Percentiles rank a stretch among this genome's conserved stretches.
phyloP scores from a whole-genome alignment of 1,140 invertebrate genomes.

The Eciton burchellii region DNA sequence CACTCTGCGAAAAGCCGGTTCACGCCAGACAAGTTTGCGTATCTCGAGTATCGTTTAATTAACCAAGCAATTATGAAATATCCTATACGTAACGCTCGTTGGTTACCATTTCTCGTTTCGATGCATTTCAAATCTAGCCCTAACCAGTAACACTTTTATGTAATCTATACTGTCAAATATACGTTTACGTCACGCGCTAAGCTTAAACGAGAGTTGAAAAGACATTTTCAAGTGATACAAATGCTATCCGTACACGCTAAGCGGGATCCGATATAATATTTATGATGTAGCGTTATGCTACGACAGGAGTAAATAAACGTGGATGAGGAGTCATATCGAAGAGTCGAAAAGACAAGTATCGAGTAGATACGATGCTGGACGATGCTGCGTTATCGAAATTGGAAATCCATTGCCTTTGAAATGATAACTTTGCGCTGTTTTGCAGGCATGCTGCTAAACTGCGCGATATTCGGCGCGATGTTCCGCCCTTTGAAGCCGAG shows the following conservation, averaged over 20 bases:
- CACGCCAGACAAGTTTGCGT: background rate
- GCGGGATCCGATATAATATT: too few species aligned
- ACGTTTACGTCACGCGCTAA: background rate
- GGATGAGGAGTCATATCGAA: too few species aligned
- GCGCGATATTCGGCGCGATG: conserved; percentile 91
- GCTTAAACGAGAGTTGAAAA: background rate
- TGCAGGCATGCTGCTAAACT: conserved; percentile 90
- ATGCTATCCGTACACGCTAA: too few species aligned
- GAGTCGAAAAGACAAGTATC: too few species aligned
- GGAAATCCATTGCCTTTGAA: too few species aligned
- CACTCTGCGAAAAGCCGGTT: background rate
- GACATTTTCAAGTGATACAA: too few species aligned
- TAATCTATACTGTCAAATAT: conserved; percentile 23
- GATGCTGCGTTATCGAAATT: too few species aligned
- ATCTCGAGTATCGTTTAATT: background rate
- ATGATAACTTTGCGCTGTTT: background rate
- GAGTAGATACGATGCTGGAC: too few species aligned
- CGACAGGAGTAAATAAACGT: too few species aligned
- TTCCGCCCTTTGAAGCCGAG: conserved; percentile 92
- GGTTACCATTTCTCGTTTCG: too few species aligned
- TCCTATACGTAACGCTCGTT: background rate
- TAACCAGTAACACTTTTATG: background rate
- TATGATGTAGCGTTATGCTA: too few species aligned
- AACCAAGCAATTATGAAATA: background rate
- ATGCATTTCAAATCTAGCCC: background rate